Base-by-base conservation (phyloP, 2,797 vertebrate species). In the Lindbergichthys nudifrons region DNA sequence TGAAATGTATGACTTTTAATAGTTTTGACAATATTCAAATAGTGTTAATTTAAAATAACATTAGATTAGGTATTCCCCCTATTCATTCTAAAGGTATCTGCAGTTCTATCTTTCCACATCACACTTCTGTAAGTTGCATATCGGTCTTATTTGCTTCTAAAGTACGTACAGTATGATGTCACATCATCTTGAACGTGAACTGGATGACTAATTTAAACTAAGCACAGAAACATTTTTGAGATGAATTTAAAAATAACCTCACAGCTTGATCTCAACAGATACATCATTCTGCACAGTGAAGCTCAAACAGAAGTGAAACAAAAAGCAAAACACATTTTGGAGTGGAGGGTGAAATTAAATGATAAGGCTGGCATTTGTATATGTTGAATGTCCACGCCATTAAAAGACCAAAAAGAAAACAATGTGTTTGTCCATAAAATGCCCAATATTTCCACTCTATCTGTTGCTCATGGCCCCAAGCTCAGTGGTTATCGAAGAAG, bases 241-340 rank as follows among this genome's bases (percentile, higher is more conserved):
- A 43, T 42, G 48, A 11, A 32, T 58, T 42, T 58, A 11, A 32
- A 62, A 80, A 53, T 11, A 51, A 32, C 16, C 43, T 65, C 39
- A 13, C 11, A 2, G 9, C 60, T 54, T 66, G 3, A 64, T 54
- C 7, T 73, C 53, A 51, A 64, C 16, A 71, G 23, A 65, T 32
- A 23, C 39, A 43, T 52, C 23, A 41, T 45, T 54, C 53, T 67
- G 42, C 16, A 36, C 9, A 23, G 30, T 32, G 30, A 73, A 68
- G 67, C 46, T 53, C 73, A 63, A 66, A 21, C 54, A 60, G 5
- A 50, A 60, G 4, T 32, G 50, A 26, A 23, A 67, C 23, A 15
- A 64, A 65, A 62, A 58, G 6, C 21, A 18, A 68, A 56, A 73
- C 3, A 39, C 6, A 3, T 54, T 46, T 26, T 39, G 64, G 58